Evolutionary conservation across 2,888 invertebrate species (phyloP).

Genomic region (Epirrhoe tristata): DNA sequence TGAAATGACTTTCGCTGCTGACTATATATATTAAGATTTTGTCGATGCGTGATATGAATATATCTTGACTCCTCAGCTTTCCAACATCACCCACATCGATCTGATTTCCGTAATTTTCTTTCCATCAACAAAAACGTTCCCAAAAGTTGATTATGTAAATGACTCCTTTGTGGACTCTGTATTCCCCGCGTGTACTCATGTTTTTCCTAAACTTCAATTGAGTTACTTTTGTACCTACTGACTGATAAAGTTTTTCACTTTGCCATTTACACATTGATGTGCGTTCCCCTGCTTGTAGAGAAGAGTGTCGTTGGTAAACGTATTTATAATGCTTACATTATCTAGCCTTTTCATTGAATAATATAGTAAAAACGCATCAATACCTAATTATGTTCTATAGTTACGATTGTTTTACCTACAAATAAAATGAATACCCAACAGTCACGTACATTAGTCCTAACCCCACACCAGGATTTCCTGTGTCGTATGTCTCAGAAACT

Average conservation of each 20-base stretch:
- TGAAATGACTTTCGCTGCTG: not conserved
- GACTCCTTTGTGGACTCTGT: constrained; percentile 26
- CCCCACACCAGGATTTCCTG: no score
- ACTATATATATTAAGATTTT: not conserved
- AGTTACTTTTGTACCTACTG: constrained; percentile 33
- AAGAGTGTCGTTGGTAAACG: no score
- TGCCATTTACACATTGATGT: constrained; percentile 13
- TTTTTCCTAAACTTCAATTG: constrained; percentile 41
- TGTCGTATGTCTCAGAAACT: no score
- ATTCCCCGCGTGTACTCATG: constrained; percentile 33
- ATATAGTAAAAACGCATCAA: not conserved
- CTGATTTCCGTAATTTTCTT: constrained; percentile 28
- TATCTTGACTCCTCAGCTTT: constrained; percentile 11
- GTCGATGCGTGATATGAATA: not conserved
- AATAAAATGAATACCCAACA: no score
- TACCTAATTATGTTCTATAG: not conserved
- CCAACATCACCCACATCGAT: constrained; percentile 23
- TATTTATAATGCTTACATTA: not conserved
- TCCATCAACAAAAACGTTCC: constrained; percentile 31
- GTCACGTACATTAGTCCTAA: no score
- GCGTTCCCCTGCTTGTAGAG: not conserved
- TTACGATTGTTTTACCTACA: not conserved
- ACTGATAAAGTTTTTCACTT: constrained; percentile 29
- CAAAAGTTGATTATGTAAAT: constrained; percentile 39
- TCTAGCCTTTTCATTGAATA: not conserved